phyloP scores from a whole-genome alignment of 2,113 vertebrate species.

The Megaptera novaeangliae region DNA sequence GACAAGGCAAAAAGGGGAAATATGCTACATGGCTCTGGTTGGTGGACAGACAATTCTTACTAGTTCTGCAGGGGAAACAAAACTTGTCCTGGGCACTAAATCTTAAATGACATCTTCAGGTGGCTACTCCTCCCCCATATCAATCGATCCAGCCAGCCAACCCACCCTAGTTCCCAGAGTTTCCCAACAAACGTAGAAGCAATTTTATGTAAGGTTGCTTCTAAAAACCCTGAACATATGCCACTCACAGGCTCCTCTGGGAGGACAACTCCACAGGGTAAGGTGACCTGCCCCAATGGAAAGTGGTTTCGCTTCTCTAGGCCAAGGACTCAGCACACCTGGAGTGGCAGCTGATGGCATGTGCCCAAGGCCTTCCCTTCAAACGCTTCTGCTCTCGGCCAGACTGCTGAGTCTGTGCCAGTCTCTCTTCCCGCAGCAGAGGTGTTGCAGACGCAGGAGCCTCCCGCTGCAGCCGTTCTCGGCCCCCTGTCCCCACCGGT shows the following conservation, averaged over 20 bases:
- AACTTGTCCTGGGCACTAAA: background rate
- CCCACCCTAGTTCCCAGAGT: background rate
- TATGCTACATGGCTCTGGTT: background rate
- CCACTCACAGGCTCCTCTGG: background rate
- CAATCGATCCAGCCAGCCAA: background rate
- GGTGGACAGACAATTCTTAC: background rate
- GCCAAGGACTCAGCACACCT: background rate
- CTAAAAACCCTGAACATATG: background rate
- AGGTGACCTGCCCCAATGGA: background rate
- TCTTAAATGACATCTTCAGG: background rate
- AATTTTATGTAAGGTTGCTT: background rate
- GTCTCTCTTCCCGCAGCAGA: background rate
- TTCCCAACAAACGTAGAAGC: background rate
- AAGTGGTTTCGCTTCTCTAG: background rate
- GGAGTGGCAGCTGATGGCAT: fast-evolving
- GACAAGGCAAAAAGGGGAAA: background rate
- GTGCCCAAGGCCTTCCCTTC: background rate
- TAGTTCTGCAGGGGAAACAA: background rate
- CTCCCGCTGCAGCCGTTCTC: background rate
- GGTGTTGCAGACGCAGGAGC: background rate
- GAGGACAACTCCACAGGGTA: background rate
- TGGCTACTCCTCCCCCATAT: background rate
- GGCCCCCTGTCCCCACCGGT: background rate
- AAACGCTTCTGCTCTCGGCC: background rate
- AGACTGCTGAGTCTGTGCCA: background rate